Base-by-base conservation (phyloP, 53 echinoderm and acorn worm genomes). In the Crossaster papposus region DNA sequence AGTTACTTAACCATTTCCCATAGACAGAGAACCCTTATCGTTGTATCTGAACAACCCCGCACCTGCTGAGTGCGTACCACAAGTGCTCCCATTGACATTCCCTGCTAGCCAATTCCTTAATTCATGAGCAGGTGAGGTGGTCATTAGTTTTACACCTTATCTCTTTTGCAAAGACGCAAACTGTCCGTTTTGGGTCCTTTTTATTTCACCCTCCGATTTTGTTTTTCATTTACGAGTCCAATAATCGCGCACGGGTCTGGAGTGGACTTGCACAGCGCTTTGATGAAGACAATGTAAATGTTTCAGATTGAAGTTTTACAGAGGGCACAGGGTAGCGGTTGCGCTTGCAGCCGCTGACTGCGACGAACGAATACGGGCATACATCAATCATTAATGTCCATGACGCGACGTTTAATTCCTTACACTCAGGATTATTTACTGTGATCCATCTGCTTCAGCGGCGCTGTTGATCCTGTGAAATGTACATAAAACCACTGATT, bases 71-170 rank as follows among this genome's bases (percentile, higher is more conserved):
- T 30, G 51, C 53, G 51, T 53, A 52, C 72, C 54, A 85, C 85
- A 73, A 85, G 85, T 85, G 85, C 52, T 50, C 51, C 73, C 85
- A 72, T 85, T 72, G 52, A 72, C 85, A 72, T 54, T 72, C 53
- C 72, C 85, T 51, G 73, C 72, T 20, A 52, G 85, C 72, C 64
- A 72, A 51, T 85, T 85, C 53, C 73, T 53, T 72, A 51, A 85
- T 85, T 72, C 85, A 85, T 85, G 73, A 72, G 50, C 85, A 73
- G 72, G 85, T 85, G 85, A 51, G 30, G 68, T 26, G 24, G 44
- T 83, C 68, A 83, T 83, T 83, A 83, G 44, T 83, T 32, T 70
- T 63, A 14, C 70, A 74, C 75, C 75, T 36, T 36, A 74, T 74
- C 34, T 74, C 75, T 74, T 33, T 22, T 36, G 58, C 12, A 58